Percentiles rank a stretch among this genome's conserved stretches.
These are phyloP conservation scores for Cosmia pyralina DNA, from an alignment of 2,888 invertebrate species.

Conservation along the genomic window DNA sequence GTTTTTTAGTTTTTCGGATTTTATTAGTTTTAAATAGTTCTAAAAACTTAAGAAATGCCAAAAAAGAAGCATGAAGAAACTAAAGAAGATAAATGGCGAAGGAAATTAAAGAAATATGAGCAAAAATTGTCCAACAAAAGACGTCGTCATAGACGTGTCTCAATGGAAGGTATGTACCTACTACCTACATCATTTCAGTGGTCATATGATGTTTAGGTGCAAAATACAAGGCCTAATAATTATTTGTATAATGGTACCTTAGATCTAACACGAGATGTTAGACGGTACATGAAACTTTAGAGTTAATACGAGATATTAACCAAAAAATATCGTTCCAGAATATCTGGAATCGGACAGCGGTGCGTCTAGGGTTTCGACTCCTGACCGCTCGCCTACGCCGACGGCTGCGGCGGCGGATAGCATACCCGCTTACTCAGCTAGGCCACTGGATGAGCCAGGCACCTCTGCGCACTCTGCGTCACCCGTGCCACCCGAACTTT, in stretches of 20 bases:
- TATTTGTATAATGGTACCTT: neutral
- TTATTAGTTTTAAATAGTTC: too few relatives aligned
- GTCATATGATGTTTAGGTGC: neutral
- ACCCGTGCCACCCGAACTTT: too few relatives aligned
- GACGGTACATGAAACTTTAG: slow-evolving; percentile 4
- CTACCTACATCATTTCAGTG: neutral
- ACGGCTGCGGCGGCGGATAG: neutral
- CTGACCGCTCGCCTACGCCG: neutral
- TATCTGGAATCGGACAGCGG: neutral
- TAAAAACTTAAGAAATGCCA: too few relatives aligned
- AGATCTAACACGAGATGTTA: slow-evolving; percentile 11
- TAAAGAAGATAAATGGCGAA: too few relatives aligned
- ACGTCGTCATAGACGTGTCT: too few relatives aligned
- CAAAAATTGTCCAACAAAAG: too few relatives aligned
- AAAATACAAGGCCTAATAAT: neutral
- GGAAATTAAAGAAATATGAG: too few relatives aligned
- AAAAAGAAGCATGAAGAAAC: too few relatives aligned
- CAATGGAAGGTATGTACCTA: too few relatives aligned
- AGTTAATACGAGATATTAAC: slow-evolving; percentile 12
- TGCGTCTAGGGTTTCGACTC: slow-evolving; percentile 13
- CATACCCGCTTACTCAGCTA: neutral
- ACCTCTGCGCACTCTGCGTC: slow-evolving; percentile 1
- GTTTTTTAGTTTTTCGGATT: too few relatives aligned
- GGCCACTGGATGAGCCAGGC: neutral
- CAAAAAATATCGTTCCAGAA: neutral